Conservation (phyloP, 1,140 invertebrate species). For the Trichonephila clavipes region DNA sequence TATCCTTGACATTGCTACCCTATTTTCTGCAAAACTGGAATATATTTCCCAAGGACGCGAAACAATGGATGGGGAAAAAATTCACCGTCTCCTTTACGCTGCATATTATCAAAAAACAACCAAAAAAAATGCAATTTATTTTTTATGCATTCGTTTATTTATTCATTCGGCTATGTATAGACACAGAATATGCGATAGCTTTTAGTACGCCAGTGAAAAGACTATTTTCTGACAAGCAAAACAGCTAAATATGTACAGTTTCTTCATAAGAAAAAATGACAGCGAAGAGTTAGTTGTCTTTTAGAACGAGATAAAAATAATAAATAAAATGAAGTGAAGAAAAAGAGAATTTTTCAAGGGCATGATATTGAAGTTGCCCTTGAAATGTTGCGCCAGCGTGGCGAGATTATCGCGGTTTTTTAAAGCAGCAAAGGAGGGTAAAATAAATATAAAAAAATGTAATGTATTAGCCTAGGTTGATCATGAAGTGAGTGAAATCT, state of each 20-base stretch:
- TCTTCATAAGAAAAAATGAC: neutral
- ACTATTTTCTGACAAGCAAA: neutral
- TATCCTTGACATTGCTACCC: conserved; percentile 67
- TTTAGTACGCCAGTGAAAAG: neutral
- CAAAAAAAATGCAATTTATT: neutral
- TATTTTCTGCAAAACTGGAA: conserved; percentile 2
- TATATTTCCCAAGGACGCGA: conserved; percentile 55
- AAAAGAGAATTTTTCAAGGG: conserved; percentile 55
- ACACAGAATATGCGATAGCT: neutral
- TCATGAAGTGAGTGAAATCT: neutral
- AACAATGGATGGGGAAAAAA: conserved; percentile 45
- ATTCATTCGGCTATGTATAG: neutral
- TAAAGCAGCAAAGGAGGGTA: neutral
- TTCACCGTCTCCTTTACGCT: neutral
- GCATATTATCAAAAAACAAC: neutral
- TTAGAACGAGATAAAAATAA: neutral
- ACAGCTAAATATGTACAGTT: neutral
- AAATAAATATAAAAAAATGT: neutral
- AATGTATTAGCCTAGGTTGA: neutral
- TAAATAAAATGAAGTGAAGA: neutral
- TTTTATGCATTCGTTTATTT: neutral
- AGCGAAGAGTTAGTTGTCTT: neutral
- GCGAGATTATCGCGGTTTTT: conserved; percentile 23
- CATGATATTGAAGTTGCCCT: conserved; percentile 59
- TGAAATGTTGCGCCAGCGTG: conserved; percentile 20